Conservation (phyloP, 2,797 vertebrate species). For the Simalia tracyae region DNA sequence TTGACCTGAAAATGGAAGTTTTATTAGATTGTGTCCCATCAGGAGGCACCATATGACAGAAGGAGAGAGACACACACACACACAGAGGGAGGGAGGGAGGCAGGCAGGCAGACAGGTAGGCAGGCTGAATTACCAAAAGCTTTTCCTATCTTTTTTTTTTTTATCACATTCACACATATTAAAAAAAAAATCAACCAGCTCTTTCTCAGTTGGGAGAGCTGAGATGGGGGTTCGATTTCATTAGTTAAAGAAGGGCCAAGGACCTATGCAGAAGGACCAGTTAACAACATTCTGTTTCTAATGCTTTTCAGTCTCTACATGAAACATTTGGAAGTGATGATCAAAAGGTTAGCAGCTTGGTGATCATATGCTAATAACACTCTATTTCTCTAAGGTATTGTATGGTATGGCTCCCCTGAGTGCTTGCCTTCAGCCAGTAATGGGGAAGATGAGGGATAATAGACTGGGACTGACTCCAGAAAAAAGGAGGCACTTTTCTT, state of each 20-base stretch:
- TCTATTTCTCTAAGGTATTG: no score
- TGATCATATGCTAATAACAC: no score
- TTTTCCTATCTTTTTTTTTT: constrained; percentile 33
- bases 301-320: no score
- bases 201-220: constrained; percentile 32
- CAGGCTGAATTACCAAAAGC: constrained; percentile 60
- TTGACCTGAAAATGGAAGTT: constrained; percentile 70
- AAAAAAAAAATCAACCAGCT: constrained; percentile 49
- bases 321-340: no score
- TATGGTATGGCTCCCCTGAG: no score
- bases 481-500: no score
- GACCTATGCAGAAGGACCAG: background rate
- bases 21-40: constrained; percentile 71
- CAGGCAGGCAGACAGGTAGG: background rate
- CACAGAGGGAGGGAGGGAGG: no score
- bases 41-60: constrained; percentile 64
- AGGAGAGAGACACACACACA: background rate
- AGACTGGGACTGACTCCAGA: no score
- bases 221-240: constrained; percentile 15
- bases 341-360: no score
- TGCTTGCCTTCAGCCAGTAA: no score
- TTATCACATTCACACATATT: constrained; percentile 36
- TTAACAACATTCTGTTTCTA: constrained; percentile 5
- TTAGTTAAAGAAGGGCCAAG: background rate
- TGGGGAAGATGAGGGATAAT: no score